These are phyloP conservation scores for Dolichallabes microphthalmus DNA, from an alignment of 2,113 vertebrate species.

Conservation along the genomic window DNA sequence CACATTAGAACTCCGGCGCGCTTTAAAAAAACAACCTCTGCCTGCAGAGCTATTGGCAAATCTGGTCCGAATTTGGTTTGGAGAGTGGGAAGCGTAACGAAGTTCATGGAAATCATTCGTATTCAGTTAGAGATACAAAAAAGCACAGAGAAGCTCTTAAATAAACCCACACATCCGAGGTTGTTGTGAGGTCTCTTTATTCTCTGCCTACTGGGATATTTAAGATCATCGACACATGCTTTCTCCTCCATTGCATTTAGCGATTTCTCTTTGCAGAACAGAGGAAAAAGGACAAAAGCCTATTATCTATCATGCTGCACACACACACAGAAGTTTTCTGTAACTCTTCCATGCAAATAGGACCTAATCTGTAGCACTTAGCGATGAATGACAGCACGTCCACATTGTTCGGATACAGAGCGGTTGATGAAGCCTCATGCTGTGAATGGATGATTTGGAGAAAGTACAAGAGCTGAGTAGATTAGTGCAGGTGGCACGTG, in stretches of 20 bases:
- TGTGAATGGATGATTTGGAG: background rate
- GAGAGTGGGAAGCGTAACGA: slow-evolving; percentile 47
- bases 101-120: slow-evolving; percentile 60
- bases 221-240: slow-evolving; percentile 15
- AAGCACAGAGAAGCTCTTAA: slow-evolving; percentile 35
- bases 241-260: background rate
- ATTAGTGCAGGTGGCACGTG: background rate
- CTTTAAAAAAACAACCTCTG: slow-evolving; percentile 58
- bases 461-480: background rate
- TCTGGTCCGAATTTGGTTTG: slow-evolving; percentile 68
- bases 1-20: slow-evolving; percentile 1
- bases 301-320: background rate
- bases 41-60: slow-evolving; percentile 55
- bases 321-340: background rate
- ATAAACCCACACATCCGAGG: slow-evolving; percentile 50
- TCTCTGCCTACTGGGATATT: slow-evolving; percentile 28
- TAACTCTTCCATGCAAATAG: background rate
- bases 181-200: slow-evolving; percentile 21
- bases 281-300: background rate
- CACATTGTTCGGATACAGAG: background rate
- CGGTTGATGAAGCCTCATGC: background rate
- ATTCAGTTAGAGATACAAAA: slow-evolving; percentile 51
- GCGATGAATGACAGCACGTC: background rate
- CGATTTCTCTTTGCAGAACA: background rate
- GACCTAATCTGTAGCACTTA: background rate